Conservation (phyloP, 2,113 vertebrate species). For the Neofelis nebulosa region DNA sequence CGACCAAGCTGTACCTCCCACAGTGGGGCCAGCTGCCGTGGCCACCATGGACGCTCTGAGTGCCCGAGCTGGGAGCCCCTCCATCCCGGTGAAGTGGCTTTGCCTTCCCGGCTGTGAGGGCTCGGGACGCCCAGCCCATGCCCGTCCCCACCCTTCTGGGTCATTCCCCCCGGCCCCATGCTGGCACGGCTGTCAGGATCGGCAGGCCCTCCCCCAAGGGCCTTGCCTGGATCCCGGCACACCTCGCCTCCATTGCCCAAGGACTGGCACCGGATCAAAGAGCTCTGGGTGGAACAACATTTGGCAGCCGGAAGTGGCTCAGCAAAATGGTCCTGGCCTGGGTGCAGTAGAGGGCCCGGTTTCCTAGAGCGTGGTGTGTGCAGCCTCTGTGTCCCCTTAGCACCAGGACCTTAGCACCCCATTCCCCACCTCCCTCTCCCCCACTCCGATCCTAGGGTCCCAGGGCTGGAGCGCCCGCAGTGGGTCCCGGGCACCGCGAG, state of each 20-base stretch:
- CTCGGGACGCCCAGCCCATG: background rate
- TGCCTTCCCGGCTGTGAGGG: background rate
- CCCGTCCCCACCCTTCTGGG: background rate
- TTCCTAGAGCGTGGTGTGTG: slow-evolving; percentile 41
- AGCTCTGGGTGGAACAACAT: slow-evolving; percentile 65
- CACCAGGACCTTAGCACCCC: background rate
- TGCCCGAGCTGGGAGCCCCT: fast-evolving
- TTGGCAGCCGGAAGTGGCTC: slow-evolving; percentile 75
- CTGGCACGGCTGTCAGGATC: background rate
- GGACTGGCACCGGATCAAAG: slow-evolving; percentile 83
- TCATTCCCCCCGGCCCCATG: background rate
- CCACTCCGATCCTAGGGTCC: background rate
- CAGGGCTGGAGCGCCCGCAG: fast-evolving
- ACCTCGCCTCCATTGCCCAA: slow-evolving; percentile 77
- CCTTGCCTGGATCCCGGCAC: slow-evolving; percentile 62
- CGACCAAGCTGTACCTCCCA: background rate
- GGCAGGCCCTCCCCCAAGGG: background rate
- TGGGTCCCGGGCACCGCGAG: fast-evolving
- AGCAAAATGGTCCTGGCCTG: slow-evolving; percentile 64
- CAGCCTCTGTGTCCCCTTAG: background rate
- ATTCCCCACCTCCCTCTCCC: background rate
- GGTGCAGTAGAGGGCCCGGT: slow-evolving; percentile 13
- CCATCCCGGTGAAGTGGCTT: fast-evolving
- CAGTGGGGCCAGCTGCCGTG: background rate
- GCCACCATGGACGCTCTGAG: background rate